These are phyloP conservation scores for Neolamprologus ventralis DNA, from an alignment of 2,113 vertebrate species.

Conservation along the genomic window DNA sequence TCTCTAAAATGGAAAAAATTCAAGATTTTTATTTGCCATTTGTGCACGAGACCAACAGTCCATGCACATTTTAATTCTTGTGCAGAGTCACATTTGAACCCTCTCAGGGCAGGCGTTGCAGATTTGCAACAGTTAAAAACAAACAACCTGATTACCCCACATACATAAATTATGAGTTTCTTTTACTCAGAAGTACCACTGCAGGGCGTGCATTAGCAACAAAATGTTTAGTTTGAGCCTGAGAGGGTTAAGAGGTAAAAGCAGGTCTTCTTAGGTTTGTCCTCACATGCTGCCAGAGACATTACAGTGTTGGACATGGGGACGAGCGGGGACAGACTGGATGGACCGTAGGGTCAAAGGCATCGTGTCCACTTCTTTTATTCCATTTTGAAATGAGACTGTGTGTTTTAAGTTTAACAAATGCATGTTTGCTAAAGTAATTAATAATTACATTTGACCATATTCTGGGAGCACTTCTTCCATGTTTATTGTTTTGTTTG, in stretches of 20 bases:
- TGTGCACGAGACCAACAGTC: not conserved
- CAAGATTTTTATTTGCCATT: not conserved
- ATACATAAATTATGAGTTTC: not conserved
- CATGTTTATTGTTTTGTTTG: not conserved
- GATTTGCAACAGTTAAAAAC: not conserved
- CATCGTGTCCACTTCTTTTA: not conserved
- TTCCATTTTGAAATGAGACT: not conserved
- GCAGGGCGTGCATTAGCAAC: not conserved
- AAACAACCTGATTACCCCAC: not conserved
- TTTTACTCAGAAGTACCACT: not conserved
- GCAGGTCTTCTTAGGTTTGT: not conserved
- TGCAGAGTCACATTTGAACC: not conserved
- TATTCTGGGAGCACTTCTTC: not conserved
- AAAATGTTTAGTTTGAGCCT: not conserved
- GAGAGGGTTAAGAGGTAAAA: not conserved
- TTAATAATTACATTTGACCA: rapidly evolving
- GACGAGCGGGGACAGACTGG: not conserved
- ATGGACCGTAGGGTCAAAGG: not conserved
- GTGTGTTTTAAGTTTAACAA: not conserved
- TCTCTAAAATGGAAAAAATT: not conserved
- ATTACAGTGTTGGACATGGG: not conserved
- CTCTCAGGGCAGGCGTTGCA: not conserved
- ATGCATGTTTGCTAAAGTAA: not conserved
- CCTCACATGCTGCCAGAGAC: no score
- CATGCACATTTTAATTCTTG: not conserved